Base-by-base conservation (phyloP, 2,888 invertebrate genomes). In the Phengaris alcon region DNA sequence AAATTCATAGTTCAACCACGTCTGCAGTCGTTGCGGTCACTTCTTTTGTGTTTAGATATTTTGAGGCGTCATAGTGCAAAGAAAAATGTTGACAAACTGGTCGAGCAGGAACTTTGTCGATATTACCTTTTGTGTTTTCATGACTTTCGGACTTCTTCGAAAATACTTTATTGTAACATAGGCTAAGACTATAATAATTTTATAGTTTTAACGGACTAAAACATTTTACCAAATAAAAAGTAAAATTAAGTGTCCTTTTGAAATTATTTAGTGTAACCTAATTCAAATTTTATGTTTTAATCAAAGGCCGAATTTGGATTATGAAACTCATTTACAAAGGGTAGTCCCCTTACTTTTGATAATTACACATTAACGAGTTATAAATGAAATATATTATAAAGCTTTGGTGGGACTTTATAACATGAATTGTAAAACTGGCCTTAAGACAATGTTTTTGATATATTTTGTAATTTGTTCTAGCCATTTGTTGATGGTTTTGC, bases 251-350 rank as follows among this genome's bases (percentile, higher is more conserved):
- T 52, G 6, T 9, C 12, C 35, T 3, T 13, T 15, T 15, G 7
- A 54, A 35, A 73, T 22, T 15, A 1, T 73, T 55, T 44, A 13
- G 55, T n/a, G 2, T 46, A 73, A 55, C 10, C 46, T 57, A 55
- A 73, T 55, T 73, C 1, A 57, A 73, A 73, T 73, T 73, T n/a
- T 46, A 73, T 57, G 57, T 73, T 73, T 73, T 46, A n/a, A 57
- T 57, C 73, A 57, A 73, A 73, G 73, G 55, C 46, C 44, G 5
- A 55, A 73, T 57, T 57, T 55, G 54, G 44, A 55, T 55, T 35
- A 55, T 54, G 73, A 73, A 57, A 35, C 57, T 55, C 15, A 57
- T 73, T 73, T 70, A 52, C 22, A 7, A 22, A 52, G n/a, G n/a
- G 22, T 52, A 35, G 3, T 35, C 9, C 70, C 12, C 9, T 22